These are phyloP conservation scores for Keiferia lycopersicella DNA, from an alignment of 2,888 invertebrate genomes.

Conservation along the genomic window DNA sequence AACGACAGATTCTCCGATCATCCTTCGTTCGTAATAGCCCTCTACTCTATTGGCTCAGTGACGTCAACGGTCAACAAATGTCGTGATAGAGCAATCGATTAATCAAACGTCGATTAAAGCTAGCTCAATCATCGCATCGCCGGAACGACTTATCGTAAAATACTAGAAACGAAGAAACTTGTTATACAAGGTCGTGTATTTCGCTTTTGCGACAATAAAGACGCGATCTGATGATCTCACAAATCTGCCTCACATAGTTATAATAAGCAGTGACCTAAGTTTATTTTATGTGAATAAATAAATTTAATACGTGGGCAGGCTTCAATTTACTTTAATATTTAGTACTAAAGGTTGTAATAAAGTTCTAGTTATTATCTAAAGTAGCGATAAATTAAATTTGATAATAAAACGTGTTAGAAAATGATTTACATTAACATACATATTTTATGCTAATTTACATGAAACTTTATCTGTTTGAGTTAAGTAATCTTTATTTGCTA, in stretches of 20 bases:
- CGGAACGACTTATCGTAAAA: slow-evolving; percentile 37
- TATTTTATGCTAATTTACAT: too few relatives aligned
- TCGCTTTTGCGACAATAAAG: slow-evolving; percentile 43
- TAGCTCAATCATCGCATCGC: slow-evolving; percentile 30
- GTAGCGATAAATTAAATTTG: background rate
- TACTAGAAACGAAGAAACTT: slow-evolving; percentile 43
- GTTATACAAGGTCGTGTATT: slow-evolving; percentile 54
- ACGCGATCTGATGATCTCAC: slow-evolving; percentile 52
- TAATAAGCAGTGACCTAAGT: slow-evolving; percentile 62
- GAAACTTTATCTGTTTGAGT: too few relatives aligned
- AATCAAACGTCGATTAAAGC: slow-evolving; percentile 34
- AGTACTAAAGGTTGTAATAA: background rate
- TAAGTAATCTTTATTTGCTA: background rate
- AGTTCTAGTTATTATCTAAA: background rate
- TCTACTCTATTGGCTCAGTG: background rate
- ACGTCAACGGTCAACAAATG: slow-evolving; percentile 13
- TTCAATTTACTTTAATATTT: background rate
- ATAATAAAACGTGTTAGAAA: background rate
- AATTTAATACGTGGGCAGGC: slow-evolving; percentile 23
- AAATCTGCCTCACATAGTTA: slow-evolving; percentile 57
- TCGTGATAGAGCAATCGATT: slow-evolving; percentile 23
- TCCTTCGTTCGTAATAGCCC: background rate
- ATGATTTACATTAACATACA: background rate
- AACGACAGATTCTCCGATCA: too few relatives aligned
- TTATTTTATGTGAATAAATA: slow-evolving; percentile 42